Conservation (phyloP, 2,888 invertebrate genomes). For the Drosophila histrio region DNA sequence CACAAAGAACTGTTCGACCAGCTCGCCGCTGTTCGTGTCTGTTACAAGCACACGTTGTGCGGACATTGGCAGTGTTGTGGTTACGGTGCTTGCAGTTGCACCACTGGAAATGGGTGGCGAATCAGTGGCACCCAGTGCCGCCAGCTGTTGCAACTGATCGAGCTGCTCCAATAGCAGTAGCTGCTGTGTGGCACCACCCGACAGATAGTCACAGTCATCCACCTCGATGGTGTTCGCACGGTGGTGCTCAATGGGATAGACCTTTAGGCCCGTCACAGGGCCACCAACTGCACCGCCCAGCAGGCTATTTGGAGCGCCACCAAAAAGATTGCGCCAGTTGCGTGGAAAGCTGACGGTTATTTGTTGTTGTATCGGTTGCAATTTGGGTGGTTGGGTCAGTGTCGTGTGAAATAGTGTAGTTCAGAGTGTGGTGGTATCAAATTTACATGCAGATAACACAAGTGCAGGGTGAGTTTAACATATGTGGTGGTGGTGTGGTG, state of each 20-base stretch:
- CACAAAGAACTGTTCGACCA: slow-evolving; percentile 76
- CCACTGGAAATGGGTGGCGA: slow-evolving; percentile 76
- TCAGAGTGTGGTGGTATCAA: slow-evolving; percentile 17
- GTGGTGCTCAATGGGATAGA: slow-evolving; percentile 73
- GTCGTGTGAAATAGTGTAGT: slow-evolving; percentile 7
- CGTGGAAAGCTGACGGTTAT: slow-evolving; percentile 81
- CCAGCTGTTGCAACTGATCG: slow-evolving; percentile 81
- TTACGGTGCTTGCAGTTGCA: slow-evolving; percentile 22
- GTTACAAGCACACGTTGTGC: slow-evolving; percentile 78
- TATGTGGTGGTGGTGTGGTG: no score
- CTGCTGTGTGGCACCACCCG: slow-evolving; percentile 71
- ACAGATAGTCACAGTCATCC: slow-evolving; percentile 82
- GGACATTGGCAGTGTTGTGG: slow-evolving; percentile 60
- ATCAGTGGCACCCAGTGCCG: slow-evolving; percentile 80
- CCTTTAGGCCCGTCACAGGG: slow-evolving; percentile 60
- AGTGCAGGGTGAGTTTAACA: slow-evolving; percentile 3
- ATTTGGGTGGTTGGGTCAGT: neutral
- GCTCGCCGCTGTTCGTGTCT: slow-evolving; percentile 76
- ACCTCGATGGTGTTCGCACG: slow-evolving; percentile 84
- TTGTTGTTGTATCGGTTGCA: slow-evolving; percentile 25
- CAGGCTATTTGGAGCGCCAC: slow-evolving; percentile 62
- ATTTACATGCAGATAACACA: slow-evolving; percentile 27
- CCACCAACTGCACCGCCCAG: slow-evolving; percentile 52
- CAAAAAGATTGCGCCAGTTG: slow-evolving; percentile 83
- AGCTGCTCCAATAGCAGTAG: slow-evolving; percentile 80